Evolutionary conservation across 2,888 invertebrate species (phyloP), one percentile per base, ranked within the genome.

Genomic region (Sympetrum striolatum): DNA sequence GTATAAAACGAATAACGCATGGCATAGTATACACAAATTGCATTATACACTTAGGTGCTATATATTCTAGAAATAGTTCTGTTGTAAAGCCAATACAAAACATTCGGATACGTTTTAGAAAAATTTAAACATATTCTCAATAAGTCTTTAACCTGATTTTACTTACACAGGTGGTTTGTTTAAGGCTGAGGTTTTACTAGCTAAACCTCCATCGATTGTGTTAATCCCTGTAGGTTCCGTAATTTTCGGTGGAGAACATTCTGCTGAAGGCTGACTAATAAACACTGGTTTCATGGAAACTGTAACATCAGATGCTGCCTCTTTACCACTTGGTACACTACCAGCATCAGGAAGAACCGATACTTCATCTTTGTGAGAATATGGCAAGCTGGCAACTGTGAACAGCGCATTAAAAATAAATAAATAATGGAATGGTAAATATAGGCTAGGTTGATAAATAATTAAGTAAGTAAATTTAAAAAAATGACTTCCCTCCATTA

Each of bases 301-400:
- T 37, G 64, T 37, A 60, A 39, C 35, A 86, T 86, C 86, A 64
- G 86, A 58, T 60, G 37, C 35, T 10, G 60, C n/a, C 14, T 60
- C 86, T 60, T 60, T 60, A n/a, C 31, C 10, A n/a, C 37, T 37
- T n/a, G 60, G 25, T 37, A 60, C 22, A n/a, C 2, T 60, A 60
- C 18, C 35, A 48, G 35, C 35, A 60, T 86, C 86, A 86, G 39
- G 58, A 25, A 79, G 73, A 39, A 53, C 53, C 18, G 64, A 12
- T 10, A 64, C 93, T 91, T 94, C 94, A 91, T 94, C 94, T 91
- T 93, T 92, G 39, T 93, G 93, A 91, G 94, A 93, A 18, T 94
- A 94, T 90, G 94, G 94, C 91, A 94, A 93, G 92, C 94, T 94
- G 58, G 94, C 93, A 91, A 94, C 94, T 94, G 91, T 81, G 93